Percentiles rank a stretch among this genome's conserved stretches.
Evolutionary conservation across 2,113 vertebrate species (phyloP).

Genomic region (Carlito syrichta): DNA sequence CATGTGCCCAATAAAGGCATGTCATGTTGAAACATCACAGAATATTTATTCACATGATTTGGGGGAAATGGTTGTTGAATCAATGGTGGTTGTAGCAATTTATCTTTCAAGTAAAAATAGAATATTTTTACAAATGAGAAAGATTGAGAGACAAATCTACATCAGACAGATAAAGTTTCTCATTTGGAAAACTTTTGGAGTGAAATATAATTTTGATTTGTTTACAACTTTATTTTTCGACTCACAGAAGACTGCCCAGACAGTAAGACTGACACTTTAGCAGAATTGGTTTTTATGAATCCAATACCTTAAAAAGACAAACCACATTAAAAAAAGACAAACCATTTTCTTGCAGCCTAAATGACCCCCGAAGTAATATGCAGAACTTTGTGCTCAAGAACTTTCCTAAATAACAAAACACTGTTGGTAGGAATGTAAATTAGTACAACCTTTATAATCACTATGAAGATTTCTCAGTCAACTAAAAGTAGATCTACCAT

Average conservation of each 20-base stretch:
- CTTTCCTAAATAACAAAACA: background rate
- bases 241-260: conserved; percentile 57
- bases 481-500: too few relatives aligned
- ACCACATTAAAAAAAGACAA: background rate
- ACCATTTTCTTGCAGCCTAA: background rate
- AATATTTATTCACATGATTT: conserved; percentile 1
- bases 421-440: too few relatives aligned
- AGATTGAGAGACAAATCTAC: background rate
- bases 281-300: conserved; percentile 59
- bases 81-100: background rate
- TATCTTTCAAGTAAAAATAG: conserved; percentile 40
- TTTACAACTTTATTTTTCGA: conserved; percentile 64
- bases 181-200: conserved; percentile 63
- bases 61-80: background rate
- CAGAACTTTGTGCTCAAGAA: background rate
- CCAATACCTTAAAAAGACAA: background rate
- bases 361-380: background rate
- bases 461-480: too few relatives aligned
- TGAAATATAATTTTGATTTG: conserved; percentile 68
- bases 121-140: conserved; percentile 42
- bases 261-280: conserved; percentile 50
- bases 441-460: too few relatives aligned
- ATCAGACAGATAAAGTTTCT: conserved; percentile 43
- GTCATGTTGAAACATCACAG: background rate
- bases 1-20: background rate